Conservation (phyloP, 2,113 vertebrate species). For the mouse (Mus musculus) region DNA sequence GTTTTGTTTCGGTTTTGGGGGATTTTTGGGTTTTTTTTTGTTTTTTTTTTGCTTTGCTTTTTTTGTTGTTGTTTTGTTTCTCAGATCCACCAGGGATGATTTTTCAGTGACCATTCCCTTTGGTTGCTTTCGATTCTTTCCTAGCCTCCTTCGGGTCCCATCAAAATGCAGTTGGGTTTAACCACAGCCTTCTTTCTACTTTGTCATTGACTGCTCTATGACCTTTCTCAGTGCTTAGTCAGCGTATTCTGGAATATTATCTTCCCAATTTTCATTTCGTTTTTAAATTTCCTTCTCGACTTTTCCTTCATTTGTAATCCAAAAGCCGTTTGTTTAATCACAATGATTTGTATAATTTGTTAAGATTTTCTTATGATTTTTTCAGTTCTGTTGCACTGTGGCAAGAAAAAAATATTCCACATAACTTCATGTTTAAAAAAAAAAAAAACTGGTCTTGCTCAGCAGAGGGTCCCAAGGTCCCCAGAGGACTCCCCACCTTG, state of each 20-base stretch:
- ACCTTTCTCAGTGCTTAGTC: not conserved
- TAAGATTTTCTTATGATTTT: not conserved
- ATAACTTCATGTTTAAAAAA: not conserved
- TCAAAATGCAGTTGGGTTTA: not conserved
- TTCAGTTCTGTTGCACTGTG: not conserved
- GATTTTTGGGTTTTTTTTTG: no score
- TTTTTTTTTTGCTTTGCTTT: no score
- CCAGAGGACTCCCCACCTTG: no score
- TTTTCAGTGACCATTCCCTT: not conserved
- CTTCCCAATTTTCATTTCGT: not conserved
- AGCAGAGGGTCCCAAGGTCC: no score
- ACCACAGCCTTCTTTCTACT: fast-evolving
- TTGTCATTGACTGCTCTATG: not conserved
- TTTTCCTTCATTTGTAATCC: not conserved
- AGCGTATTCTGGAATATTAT: not conserved
- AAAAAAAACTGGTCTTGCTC: no score
- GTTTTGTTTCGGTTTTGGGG: no score
- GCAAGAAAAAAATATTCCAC: not conserved
- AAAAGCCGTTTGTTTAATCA: not conserved
- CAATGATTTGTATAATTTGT: not conserved
- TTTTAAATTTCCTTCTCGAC: not conserved
- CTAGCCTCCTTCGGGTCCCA: no score
- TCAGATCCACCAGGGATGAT: not conserved
- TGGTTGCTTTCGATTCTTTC: not conserved
- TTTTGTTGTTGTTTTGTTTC: not conserved